A percentile compares a stretch with the other conserved stretches of the same genome.
Conservation (phyloP, 2,113 vertebrate genomes). For the Anas platyrhynchos region DNA sequence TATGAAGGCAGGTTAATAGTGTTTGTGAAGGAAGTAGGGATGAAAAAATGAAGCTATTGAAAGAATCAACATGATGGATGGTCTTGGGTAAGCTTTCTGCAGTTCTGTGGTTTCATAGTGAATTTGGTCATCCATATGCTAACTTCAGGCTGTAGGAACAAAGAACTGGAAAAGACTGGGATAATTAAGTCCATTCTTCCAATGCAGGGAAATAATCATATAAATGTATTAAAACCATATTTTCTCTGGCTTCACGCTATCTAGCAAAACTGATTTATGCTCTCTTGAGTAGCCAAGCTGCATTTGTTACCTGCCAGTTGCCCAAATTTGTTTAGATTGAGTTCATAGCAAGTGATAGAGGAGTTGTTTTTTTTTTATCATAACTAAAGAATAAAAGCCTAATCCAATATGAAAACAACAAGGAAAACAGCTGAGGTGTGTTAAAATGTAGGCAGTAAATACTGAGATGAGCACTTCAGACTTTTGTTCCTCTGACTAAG, state of each 20-base stretch:
- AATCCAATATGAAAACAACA: not conserved
- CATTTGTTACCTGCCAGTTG: not conserved
- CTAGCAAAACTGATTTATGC: conserved; percentile 11
- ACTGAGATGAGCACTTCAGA: not conserved
- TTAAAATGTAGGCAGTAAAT: not conserved
- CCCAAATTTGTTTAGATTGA: not conserved
- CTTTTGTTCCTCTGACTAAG: not conserved
- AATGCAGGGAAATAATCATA: conserved; percentile 7
- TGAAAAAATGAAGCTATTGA: not conserved
- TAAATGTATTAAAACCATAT: not conserved
- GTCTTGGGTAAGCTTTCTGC: not conserved
- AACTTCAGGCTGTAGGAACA: not conserved
- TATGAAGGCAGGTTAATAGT: not conserved
- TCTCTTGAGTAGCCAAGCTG: not conserved
- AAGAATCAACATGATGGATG: not conserved
- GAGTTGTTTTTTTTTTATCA: not conserved
- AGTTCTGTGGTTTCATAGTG: not conserved
- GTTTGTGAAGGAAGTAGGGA: not conserved
- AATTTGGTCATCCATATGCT: not conserved
- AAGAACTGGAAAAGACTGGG: not conserved
- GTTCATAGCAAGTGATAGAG: not conserved
- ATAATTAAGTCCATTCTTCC: conserved; percentile 33
- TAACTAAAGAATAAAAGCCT: not conserved
- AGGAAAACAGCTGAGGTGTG: not conserved
- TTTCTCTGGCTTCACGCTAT: not conserved